Evolutionary conservation across 2,113 vertebrate species (phyloP).

Genomic region (Lichenostomus cassidix): DNA sequence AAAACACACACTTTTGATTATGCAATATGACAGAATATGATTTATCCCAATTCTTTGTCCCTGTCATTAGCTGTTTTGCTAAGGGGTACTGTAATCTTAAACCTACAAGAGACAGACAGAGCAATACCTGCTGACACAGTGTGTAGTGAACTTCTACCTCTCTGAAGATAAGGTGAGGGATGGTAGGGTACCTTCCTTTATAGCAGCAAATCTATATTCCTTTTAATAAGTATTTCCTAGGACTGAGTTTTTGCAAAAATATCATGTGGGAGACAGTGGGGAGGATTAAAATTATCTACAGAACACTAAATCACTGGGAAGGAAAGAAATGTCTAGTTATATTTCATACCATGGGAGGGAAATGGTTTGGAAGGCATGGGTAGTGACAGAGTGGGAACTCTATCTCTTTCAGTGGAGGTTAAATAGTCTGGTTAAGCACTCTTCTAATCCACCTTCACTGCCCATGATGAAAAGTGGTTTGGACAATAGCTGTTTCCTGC

Average conservation of each 20-base stretch:
- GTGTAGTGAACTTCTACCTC: not conserved
- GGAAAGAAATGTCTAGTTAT: constrained; percentile 10
- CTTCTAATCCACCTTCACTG: not conserved
- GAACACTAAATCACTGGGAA: constrained; percentile 22
- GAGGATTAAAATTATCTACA: constrained; percentile 37
- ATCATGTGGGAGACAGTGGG: not conserved
- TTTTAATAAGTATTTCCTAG: not conserved
- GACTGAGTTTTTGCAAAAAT: not conserved
- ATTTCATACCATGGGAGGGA: not conserved
- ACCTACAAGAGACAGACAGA: not conserved
- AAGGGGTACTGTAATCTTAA: constrained; percentile 27
- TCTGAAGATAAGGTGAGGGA: not conserved
- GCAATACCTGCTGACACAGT: not conserved
- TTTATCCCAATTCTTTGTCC: not conserved
- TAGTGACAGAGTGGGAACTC: not conserved
- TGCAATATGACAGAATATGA: not conserved
- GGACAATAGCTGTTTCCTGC: not conserved
- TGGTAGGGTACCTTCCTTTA: not conserved
- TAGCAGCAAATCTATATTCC: not conserved
- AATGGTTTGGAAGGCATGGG: not conserved
- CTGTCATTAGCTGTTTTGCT: not conserved
- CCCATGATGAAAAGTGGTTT: not conserved
- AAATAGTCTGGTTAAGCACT: not conserved
- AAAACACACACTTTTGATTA: not conserved
- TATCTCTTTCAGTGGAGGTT: not conserved